A percentile compares a stretch with the other conserved stretches of the same genome.
Evolutionary conservation across 1,140 invertebrate genomes (phyloP).

Genomic region (Platorchestia sp.): DNA sequence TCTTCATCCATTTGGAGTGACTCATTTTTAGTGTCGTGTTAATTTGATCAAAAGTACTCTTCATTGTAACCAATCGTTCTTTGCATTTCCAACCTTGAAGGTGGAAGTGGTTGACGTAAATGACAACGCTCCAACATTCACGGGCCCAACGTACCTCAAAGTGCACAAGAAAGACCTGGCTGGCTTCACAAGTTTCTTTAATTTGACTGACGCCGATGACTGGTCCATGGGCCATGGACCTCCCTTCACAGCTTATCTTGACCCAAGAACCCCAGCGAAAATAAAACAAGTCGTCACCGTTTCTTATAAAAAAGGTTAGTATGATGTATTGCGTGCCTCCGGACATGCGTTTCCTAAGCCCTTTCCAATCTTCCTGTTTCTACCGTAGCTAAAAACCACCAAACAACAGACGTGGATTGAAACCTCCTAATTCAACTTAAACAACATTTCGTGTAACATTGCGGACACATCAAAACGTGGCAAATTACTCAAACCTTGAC

Average conservation of each 20-base stretch:
- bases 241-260: not conserved
- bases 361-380: not conserved
- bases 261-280: not conserved
- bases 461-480: not conserved
- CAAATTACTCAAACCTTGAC: not conserved
- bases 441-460: not conserved
- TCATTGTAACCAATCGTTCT: not conserved
- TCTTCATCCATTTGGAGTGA: not conserved
- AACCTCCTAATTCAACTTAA: not conserved
- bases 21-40: not conserved
- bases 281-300: slow-evolving; percentile 2
- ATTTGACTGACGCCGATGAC: slow-evolving; percentile 11
- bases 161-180: not conserved
- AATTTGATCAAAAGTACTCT: not conserved
- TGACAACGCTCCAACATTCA: slow-evolving; percentile 62
- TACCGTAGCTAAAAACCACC: not conserved
- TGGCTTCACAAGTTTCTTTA: slow-evolving; percentile 37
- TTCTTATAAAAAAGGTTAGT: slow-evolving; percentile 6
- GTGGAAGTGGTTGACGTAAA: slow-evolving; percentile 62
- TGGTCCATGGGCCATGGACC: slow-evolving; percentile 18
- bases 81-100: not conserved
- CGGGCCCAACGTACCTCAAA: slow-evolving; percentile 81
- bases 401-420: not conserved
- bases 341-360: not conserved
- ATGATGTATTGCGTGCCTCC: not conserved